phyloP scores from a whole-genome alignment of 2,113 vertebrate species.

The Hucho hucho region DNA sequence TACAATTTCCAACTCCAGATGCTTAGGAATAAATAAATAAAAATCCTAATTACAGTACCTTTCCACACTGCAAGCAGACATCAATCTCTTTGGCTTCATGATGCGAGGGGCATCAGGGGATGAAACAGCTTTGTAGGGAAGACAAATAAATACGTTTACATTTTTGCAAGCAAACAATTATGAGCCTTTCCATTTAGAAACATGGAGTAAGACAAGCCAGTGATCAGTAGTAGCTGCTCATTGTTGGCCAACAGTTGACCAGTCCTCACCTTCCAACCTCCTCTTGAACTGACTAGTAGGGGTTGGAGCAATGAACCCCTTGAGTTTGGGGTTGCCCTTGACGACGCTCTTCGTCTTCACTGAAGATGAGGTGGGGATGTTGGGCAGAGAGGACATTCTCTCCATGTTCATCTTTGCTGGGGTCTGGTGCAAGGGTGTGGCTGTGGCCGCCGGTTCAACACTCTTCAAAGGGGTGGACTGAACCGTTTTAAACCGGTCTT shows the following conservation, averaged over 20 bases:
- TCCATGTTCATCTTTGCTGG: slow-evolving; percentile 47
- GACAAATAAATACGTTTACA: neutral
- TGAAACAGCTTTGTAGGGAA: slow-evolving; percentile 39
- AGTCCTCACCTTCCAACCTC: slow-evolving; percentile 48
- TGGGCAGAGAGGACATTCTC: slow-evolving; percentile 32
- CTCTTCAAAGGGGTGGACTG: slow-evolving; percentile 58
- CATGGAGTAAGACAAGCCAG: too few species aligned
- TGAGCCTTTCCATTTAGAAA: too few species aligned
- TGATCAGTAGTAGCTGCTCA: neutral
- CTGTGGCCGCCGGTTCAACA: slow-evolving; percentile 9
- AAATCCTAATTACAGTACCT: slow-evolving; percentile 69
- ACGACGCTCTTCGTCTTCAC: slow-evolving; percentile 27
- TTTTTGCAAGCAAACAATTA: neutral
- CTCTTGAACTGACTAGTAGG: slow-evolving; percentile 35
- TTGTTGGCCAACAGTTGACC: neutral
- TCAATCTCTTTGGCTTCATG: slow-evolving; percentile 59
- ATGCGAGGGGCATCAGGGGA: slow-evolving; percentile 58
- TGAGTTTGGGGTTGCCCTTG: slow-evolving; percentile 47
- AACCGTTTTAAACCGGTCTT: slow-evolving; percentile 24
- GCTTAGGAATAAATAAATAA: too few species aligned
- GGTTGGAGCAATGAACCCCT: slow-evolving; percentile 37
- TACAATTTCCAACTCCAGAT: too few species aligned
- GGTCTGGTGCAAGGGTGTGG: slow-evolving; percentile 28
- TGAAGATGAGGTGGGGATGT: slow-evolving; percentile 8
- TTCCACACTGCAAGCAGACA: slow-evolving; percentile 62